phyloP scores from a whole-genome alignment of 2,888 invertebrate genomes.

The Folsomia manolachei region DNA sequence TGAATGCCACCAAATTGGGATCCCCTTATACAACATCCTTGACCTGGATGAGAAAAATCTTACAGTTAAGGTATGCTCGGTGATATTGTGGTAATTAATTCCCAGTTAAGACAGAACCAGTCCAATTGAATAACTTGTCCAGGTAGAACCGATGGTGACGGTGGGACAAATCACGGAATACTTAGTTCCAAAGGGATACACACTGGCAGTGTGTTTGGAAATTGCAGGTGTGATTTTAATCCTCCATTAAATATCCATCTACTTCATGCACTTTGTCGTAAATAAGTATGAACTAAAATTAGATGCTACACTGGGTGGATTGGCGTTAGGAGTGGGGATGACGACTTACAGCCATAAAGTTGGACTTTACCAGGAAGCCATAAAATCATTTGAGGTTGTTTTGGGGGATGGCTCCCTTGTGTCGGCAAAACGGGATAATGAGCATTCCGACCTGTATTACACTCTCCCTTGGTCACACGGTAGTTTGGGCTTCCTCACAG shows the following conservation, averaged over 20 bases:
- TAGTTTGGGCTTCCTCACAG: constrained; percentile 63
- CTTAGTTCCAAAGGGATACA: constrained; percentile 64
- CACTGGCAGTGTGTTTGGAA: constrained; percentile 67
- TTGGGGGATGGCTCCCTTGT: constrained; percentile 64
- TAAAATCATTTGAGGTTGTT: constrained; percentile 66
- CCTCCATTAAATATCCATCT: too few species aligned
- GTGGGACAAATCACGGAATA: constrained; percentile 66
- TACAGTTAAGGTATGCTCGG: constrained; percentile 61
- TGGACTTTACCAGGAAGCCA: constrained; percentile 67
- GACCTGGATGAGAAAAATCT: constrained; percentile 60
- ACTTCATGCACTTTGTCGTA: too few species aligned
- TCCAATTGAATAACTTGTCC: too few species aligned
- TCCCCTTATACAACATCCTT: constrained; percentile 65
- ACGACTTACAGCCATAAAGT: constrained; percentile 68
- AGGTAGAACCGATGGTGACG: constrained; percentile 66
- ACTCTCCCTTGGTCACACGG: constrained; percentile 68
- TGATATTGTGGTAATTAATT: too few species aligned
- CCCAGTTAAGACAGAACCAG: too few species aligned
- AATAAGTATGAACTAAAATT: too few species aligned
- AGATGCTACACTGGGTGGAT: constrained; percentile 69
- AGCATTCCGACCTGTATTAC: constrained; percentile 61
- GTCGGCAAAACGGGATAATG: constrained; percentile 60
- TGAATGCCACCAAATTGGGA: constrained; percentile 62
- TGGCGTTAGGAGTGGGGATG: constrained; percentile 71
- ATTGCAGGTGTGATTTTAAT: too few species aligned